Evolutionary conservation across 37 sponge, comb jelly and placozoan species (phyloP).

Genomic region (Diacarnus erythraeanus): DNA sequence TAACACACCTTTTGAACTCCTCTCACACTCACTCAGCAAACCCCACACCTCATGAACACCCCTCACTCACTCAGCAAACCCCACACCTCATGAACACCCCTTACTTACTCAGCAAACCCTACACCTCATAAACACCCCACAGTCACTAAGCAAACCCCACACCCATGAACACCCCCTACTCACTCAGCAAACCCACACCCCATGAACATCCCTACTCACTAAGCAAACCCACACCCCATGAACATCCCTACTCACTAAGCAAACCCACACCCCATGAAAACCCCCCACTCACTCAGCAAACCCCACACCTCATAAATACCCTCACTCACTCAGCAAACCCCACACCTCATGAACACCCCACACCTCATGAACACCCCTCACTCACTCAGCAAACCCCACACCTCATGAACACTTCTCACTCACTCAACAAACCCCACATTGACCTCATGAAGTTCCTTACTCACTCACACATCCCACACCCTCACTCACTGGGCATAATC

Average conservation of each 20-base stretch:
- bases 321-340: too few relatives aligned
- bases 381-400: background rate
- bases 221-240: background rate
- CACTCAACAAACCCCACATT: background rate
- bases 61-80: too few relatives aligned
- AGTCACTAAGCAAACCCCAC: too few relatives aligned
- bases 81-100: too few relatives aligned
- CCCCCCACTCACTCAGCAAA: too few relatives aligned
- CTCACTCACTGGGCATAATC: conserved; percentile 50
- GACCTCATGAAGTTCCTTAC: background rate
- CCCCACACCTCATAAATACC: too few relatives aligned
- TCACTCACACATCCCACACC: background rate
- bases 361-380: background rate
- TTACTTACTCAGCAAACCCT: too few relatives aligned
- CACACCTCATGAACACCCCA: background rate
- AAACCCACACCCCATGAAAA: background rate
- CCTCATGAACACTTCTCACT: background rate
- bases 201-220: too few relatives aligned
- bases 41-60: background rate
- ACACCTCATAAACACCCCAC: background rate
- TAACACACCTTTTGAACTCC: background rate
- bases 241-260: too few relatives aligned
- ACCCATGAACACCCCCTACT: too few relatives aligned
- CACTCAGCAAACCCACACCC: too few relatives aligned
- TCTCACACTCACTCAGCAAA: too few relatives aligned